A percentile compares a stretch with the other conserved stretches of the same genome.
Conservation (phyloP, 2,797 vertebrate genomes). For the Sebastes nivosus region DNA sequence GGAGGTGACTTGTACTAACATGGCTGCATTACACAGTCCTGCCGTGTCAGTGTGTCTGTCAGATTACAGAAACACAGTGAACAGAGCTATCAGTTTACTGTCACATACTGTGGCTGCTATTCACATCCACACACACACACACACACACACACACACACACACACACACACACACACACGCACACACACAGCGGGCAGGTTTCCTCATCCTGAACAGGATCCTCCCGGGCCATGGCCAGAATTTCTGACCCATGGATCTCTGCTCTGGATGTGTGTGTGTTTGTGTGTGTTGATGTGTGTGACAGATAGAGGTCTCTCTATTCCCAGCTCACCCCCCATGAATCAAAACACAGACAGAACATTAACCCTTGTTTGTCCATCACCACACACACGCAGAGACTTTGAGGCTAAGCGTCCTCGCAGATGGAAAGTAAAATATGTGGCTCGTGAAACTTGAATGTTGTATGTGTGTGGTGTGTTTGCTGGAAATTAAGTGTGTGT, state of each 20-base stretch:
- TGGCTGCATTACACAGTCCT: constrained; percentile 29
- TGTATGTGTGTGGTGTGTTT: constrained; percentile 19
- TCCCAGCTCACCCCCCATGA: constrained; percentile 54
- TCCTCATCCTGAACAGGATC: constrained; percentile 63
- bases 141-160: constrained; percentile 33
- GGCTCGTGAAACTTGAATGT: constrained; percentile 31
- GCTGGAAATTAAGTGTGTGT: constrained; percentile 13
- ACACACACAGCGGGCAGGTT: constrained; percentile 45
- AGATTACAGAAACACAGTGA: constrained; percentile 35
- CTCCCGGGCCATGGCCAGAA: constrained; percentile 54
- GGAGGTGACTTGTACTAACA: constrained; percentile 46
- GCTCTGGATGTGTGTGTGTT: neutral
- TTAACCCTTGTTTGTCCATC: constrained; percentile 47
- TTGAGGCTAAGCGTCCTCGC: constrained; percentile 57
- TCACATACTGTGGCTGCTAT: constrained; percentile 33
- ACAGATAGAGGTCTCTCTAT: constrained; percentile 58
- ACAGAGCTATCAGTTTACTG: constrained; percentile 50
- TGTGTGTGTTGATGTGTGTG: constrained; percentile 25
- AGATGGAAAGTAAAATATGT: constrained; percentile 62
- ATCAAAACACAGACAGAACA: constrained; percentile 67
- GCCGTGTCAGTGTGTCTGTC: constrained; percentile 49
- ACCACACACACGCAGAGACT: neutral
- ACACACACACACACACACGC: constrained; percentile 48
- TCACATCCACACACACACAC: constrained; percentile 30
- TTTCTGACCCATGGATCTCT: constrained; percentile 67